Evolutionary conservation across 2,888 invertebrate genomes (phyloP).

Genomic region (Agapetus fuscipes): DNA sequence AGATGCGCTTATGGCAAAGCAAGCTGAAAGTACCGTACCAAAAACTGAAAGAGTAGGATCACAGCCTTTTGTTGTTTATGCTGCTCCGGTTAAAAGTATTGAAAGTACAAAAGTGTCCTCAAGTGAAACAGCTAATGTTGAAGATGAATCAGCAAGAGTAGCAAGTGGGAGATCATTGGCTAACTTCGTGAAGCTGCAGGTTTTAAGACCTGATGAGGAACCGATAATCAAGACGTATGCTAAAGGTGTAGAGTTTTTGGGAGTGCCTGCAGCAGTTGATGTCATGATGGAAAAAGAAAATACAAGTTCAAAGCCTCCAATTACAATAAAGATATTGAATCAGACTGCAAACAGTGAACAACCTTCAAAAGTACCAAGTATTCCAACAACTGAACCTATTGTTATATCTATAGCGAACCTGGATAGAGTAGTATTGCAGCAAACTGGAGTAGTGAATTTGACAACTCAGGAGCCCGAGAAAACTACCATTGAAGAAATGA

Average conservation of each 20-base stretch:
- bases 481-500: slow-evolving; percentile 1
- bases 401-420: slow-evolving; percentile 36
- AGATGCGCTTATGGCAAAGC: slow-evolving; percentile 26
- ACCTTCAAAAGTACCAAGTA: slow-evolving; percentile 23
- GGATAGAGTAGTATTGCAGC: slow-evolving; percentile 34
- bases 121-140: slow-evolving; percentile 11
- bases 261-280: slow-evolving; percentile 26
- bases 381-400: slow-evolving; percentile 26
- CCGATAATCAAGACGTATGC: slow-evolving; percentile 36
- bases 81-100: slow-evolving; percentile 29
- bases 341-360: slow-evolving; percentile 24
- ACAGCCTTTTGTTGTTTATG: slow-evolving; percentile 41
- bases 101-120: not conserved
- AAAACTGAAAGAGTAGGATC: slow-evolving; percentile 25
- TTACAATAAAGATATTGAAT: slow-evolving; percentile 28
- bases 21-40: slow-evolving; percentile 22
- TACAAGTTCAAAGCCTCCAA: slow-evolving; percentile 28
- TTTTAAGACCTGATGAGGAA: slow-evolving; percentile 32
- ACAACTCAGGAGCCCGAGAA: slow-evolving; percentile 23
- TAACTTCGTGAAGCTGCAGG: slow-evolving; percentile 32
- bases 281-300: slow-evolving; percentile 24
- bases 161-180: slow-evolving; percentile 30
- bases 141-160: slow-evolving; percentile 7
- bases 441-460: slow-evolving; percentile 23
- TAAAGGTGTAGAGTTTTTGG: slow-evolving; percentile 36